Evolutionary conservation across 2,888 invertebrate genomes (phyloP).

Genomic region (Ormia ochracea): DNA sequence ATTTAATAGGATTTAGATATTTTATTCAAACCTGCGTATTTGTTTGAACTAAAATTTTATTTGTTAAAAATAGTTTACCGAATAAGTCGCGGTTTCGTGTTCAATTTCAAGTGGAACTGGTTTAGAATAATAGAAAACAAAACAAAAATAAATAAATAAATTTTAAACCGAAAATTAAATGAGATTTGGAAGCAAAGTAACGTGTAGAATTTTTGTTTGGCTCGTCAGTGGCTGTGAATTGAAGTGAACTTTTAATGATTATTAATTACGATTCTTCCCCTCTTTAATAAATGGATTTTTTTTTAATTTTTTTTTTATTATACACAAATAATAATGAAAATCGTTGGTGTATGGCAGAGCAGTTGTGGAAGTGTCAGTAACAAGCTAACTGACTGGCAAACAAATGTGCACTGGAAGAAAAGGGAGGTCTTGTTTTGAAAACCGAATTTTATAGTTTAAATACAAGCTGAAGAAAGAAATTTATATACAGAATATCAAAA

Average conservation of each 20-base stretch:
- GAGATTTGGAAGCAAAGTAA: neutral
- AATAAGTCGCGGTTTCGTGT: too few species aligned
- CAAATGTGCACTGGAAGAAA: too few species aligned
- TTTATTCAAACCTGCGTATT: neutral
- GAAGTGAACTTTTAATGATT: conserved; percentile 57
- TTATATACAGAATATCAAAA: too few species aligned
- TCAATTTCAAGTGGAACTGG: too few species aligned
- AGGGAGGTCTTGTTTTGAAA: too few species aligned
- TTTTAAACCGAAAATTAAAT: neutral
- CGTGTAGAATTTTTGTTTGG: conserved; percentile 16
- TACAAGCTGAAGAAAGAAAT: too few species aligned
- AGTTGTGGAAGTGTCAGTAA: neutral
- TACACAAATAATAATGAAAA: neutral
- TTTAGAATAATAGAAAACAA: neutral
- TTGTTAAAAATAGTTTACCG: neutral
- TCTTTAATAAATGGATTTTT: neutral
- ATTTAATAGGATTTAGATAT: neutral
- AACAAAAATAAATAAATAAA: neutral
- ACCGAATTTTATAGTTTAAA: too few species aligned
- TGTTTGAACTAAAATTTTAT: conserved; percentile 10
- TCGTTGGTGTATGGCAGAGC: neutral
- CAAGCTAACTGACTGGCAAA: too few species aligned
- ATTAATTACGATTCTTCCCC: conserved; percentile 45
- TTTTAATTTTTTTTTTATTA: neutral
- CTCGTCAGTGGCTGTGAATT: conserved; percentile 58